phyloP scores from a whole-genome alignment of 2,797 vertebrate species.

The Pangasius macronema region DNA sequence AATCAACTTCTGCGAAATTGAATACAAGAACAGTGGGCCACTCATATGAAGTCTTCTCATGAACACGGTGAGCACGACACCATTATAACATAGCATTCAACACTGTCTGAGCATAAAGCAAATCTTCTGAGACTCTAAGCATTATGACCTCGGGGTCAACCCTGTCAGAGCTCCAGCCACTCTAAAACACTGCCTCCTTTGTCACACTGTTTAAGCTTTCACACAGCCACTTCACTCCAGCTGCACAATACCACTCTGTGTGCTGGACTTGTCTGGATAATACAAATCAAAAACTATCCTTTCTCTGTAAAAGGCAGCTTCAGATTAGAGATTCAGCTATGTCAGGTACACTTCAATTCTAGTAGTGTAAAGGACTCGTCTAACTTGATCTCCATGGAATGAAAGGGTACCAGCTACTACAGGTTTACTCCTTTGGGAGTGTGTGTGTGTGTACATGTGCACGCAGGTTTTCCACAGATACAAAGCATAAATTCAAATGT shows the following conservation, averaged over 20 bases:
- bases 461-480: background rate
- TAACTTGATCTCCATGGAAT: background rate
- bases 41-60: background rate
- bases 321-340: conserved; percentile 22
- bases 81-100: background rate
- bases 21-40: background rate
- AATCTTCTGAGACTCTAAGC: conserved; percentile 10
- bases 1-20: background rate
- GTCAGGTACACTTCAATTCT: background rate
- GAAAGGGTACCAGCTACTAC: conserved; percentile 16
- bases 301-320: conserved; percentile 36
- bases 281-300: conserved; percentile 47
- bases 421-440: background rate
- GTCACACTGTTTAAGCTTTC: conserved; percentile 48
- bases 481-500: background rate
- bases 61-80: background rate
- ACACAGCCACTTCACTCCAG: conserved; percentile 54
- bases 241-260: conserved; percentile 55
- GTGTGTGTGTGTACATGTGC: background rate
- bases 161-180: conserved; percentile 40
- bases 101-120: conserved; percentile 7
- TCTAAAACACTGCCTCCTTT: conserved; percentile 54
- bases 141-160: conserved; percentile 16
- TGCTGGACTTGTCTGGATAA: conserved; percentile 53
- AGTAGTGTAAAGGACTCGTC: background rate